A percentile compares a stretch with the other conserved stretches of the same genome.
These are phyloP conservation scores for Tretioscincus oriximinensis DNA, from an alignment of 2,113 vertebrate genomes.

Conservation along the genomic window DNA sequence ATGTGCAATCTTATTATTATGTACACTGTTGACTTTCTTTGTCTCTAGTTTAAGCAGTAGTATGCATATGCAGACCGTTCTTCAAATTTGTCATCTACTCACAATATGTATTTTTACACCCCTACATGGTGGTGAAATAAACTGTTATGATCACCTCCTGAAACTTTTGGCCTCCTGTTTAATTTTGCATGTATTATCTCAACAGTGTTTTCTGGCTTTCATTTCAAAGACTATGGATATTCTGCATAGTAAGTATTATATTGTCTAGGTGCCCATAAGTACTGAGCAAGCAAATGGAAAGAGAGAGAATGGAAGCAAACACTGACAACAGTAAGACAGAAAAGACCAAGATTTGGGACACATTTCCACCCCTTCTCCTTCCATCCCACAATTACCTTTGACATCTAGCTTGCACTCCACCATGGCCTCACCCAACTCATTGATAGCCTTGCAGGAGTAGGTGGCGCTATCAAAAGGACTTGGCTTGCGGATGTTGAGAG, in stretches of 20 bases:
- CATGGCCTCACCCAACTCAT: conserved; percentile 80
- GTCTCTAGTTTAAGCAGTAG: background rate
- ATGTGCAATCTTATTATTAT: background rate
- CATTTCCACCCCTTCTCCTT: background rate
- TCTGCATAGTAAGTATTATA: background rate
- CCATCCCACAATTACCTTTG: conserved; percentile 63
- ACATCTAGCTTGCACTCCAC: conserved; percentile 84
- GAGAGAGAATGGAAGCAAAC: background rate
- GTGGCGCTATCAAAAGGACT: conserved; percentile 82
- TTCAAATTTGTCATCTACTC: background rate
- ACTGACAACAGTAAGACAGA: background rate
- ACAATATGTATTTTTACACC: background rate
- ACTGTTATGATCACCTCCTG: background rate
- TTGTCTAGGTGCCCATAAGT: background rate
- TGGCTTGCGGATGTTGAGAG: conserved; percentile 84
- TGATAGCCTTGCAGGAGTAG: conserved; percentile 82
- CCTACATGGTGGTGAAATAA: background rate
- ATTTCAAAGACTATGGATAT: background rate
- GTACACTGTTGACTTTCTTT: background rate
- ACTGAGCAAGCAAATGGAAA: background rate
- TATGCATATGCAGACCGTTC: background rate
- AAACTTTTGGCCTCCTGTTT: background rate
- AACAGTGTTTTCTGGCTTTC: background rate
- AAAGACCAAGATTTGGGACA: too few species aligned
- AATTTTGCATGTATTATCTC: background rate